Conservation (phyloP, 2,113 vertebrate genomes). For the Guaruba guarouba region DNA sequence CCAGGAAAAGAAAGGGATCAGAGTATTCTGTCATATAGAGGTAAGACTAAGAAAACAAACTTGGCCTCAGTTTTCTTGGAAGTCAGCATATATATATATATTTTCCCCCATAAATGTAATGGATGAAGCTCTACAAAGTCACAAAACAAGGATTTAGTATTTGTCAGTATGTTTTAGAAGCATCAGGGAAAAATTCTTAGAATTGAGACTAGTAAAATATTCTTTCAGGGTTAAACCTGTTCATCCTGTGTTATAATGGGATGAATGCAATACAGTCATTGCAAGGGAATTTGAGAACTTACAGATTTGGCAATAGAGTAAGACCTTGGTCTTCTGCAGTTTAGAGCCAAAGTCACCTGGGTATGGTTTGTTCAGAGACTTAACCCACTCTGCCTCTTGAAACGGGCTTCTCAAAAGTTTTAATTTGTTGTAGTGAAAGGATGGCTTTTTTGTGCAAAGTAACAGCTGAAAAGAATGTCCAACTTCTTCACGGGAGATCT, state of each 20-base stretch:
- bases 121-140: not conserved
- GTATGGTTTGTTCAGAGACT: not conserved
- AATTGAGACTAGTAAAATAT: not conserved
- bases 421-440: not conserved
- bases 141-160: not conserved
- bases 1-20: conserved; percentile 1
- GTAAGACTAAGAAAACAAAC: conserved; percentile 17
- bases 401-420: not conserved
- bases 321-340: not conserved
- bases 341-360: not conserved
- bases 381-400: not conserved
- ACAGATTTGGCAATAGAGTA: not conserved
- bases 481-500: not conserved
- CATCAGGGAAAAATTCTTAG: not conserved
- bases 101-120: not conserved
- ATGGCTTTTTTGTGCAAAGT: not conserved
- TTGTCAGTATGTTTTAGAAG: not conserved
- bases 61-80: not conserved
- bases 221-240: not conserved
- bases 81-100: not conserved
- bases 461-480: not conserved
- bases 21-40: not conserved
- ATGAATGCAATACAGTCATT: not conserved
- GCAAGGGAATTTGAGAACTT: not conserved
- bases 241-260: not conserved